Percentiles rank a stretch among this genome's conserved stretches.
These are phyloP conservation scores for Apolygus lucorum DNA, from an alignment of 1,140 invertebrate species.

Conservation along the genomic window DNA sequence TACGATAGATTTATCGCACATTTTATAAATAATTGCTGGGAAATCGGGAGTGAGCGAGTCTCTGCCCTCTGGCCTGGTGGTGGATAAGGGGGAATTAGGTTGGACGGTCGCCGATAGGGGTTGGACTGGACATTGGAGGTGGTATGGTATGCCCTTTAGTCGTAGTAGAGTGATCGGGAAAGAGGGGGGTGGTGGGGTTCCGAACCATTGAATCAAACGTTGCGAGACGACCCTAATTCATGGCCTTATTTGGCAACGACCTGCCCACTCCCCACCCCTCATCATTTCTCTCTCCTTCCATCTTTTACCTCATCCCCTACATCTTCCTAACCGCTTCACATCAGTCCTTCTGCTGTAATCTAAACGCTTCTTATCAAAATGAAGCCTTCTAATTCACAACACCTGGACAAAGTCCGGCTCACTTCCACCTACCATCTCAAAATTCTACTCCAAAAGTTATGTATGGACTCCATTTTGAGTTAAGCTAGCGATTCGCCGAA, in stretches of 20 bases:
- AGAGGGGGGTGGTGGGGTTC: background rate
- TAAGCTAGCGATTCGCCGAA: no score
- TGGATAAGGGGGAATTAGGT: background rate
- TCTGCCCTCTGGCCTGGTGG: background rate
- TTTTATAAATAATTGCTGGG: slow-evolving; percentile 15
- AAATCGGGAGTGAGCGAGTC: background rate
- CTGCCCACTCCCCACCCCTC: slow-evolving; percentile 25
- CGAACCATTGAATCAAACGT: slow-evolving; percentile 13
- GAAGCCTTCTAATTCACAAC: no score
- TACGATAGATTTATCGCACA: slow-evolving; percentile 3
- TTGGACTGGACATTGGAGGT: no score
- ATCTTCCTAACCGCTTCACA: no score
- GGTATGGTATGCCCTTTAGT: background rate
- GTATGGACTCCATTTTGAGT: no score
- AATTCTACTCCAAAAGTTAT: no score
- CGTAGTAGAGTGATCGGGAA: no score
- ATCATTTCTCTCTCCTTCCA: slow-evolving; percentile 18
- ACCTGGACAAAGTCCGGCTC: no score
- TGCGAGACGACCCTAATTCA: slow-evolving; percentile 22
- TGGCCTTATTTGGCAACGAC: slow-evolving; percentile 29
- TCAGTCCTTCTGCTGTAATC: no score
- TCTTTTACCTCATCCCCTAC: slow-evolving; percentile 17
- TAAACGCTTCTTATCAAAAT: no score
- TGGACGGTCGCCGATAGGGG: no score
- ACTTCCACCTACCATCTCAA: no score